A percentile compares a stretch with the other conserved stretches of the same genome.
phyloP scores from a whole-genome alignment of 30 jellyfish, hydroid and myxozoan species.

The Pseudorhiza aurosa region DNA sequence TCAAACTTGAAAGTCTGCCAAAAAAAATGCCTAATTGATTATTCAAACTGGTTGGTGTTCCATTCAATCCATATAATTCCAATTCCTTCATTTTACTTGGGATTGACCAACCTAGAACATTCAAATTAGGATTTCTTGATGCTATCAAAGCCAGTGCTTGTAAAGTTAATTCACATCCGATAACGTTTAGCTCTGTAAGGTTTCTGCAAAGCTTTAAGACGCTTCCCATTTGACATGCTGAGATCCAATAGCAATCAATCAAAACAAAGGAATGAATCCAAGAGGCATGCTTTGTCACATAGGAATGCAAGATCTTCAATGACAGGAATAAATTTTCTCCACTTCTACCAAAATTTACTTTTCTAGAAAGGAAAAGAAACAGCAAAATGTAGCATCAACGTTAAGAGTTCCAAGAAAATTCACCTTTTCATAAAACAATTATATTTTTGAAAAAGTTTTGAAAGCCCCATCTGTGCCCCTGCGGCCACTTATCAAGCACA shows the following conservation, averaged over 20 bases:
- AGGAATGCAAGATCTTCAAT: constrained; percentile 35
- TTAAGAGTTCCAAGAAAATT: too few relatives aligned
- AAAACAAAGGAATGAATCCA: constrained; percentile 48
- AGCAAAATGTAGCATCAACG: too few relatives aligned
- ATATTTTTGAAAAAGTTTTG: too few relatives aligned
- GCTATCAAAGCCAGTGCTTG: constrained; percentile 42
- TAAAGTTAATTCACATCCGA: constrained; percentile 76
- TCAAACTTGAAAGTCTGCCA: constrained; percentile 65
- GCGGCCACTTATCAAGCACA: too few relatives aligned
- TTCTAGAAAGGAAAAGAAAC: constrained; percentile 25
- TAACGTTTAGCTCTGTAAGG: constrained; percentile 67
- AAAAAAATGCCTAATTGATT: constrained; percentile 32
- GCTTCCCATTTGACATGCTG: constrained; percentile 50
- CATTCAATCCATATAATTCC: constrained; percentile 29
- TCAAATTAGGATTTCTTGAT: constrained; percentile 50
- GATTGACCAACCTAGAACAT: constrained; percentile 79
- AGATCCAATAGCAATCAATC: constrained; percentile 89
- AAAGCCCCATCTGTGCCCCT: too few relatives aligned
- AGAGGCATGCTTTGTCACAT: constrained; percentile 32
- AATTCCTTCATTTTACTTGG: constrained; percentile 41
- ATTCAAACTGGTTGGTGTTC: constrained; percentile 40
- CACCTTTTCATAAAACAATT: too few relatives aligned
- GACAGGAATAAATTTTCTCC: constrained; percentile 77
- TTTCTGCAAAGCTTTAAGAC: constrained; percentile 68
- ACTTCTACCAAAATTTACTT: constrained; percentile 26